phyloP scores from a whole-genome alignment of 35 echinoderm and acorn worm species.

The Hemicentrotus pulcherrimus region DNA sequence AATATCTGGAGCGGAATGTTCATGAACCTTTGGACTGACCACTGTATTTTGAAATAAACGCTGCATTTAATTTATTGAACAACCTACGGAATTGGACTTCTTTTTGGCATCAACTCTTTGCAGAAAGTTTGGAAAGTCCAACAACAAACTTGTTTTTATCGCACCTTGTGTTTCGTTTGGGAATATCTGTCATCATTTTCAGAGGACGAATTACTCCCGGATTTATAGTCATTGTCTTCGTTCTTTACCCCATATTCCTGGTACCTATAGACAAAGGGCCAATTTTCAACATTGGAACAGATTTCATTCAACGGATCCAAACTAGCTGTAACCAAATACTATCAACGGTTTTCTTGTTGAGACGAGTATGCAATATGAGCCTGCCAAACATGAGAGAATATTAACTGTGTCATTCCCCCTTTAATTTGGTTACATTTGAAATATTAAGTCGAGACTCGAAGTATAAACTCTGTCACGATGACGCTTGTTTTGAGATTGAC shows the following conservation, averaged over 20 bases:
- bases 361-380: background rate
- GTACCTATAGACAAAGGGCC: background rate
- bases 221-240: background rate
- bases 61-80: background rate
- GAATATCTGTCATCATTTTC: too few species aligned
- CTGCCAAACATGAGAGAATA: background rate
- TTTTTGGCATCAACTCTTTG: background rate
- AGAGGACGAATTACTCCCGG: too few species aligned
- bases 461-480: background rate
- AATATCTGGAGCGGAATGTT: background rate
- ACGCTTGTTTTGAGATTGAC: background rate
- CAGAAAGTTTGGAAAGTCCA: background rate
- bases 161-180: too few species aligned
- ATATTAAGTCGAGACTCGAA: background rate
- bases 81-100: background rate
- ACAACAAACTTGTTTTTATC: background rate
- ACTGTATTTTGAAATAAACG: background rate
- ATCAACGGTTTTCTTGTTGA: background rate
- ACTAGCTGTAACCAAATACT: too few species aligned
- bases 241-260: background rate
- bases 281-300: background rate
- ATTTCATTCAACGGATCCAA: background rate
- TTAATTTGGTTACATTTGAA: background rate
- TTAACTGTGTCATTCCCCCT: background rate
- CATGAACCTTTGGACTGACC: background rate